phyloP scores from a whole-genome alignment of 1,140 invertebrate species.

The Drosophila sucinea region DNA sequence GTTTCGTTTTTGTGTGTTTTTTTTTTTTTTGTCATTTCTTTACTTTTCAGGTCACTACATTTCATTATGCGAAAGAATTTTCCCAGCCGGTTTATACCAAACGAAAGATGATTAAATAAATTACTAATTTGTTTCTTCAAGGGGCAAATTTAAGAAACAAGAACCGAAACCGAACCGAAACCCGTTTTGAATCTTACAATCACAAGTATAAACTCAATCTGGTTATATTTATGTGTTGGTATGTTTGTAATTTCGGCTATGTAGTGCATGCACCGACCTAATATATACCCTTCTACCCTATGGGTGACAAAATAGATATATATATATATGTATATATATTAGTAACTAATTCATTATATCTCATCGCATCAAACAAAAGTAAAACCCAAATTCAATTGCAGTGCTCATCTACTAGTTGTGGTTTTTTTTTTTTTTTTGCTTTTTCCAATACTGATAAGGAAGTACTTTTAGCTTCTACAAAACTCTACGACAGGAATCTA shows the following conservation, averaged over 20 bases:
- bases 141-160: no score
- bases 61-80: slow-evolving; percentile 51
- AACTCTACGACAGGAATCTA: slow-evolving; percentile 14
- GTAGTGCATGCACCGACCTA: neutral
- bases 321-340: neutral
- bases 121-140: no score
- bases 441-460: slow-evolving; percentile 66
- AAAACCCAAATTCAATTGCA: neutral
- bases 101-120: slow-evolving; percentile 16
- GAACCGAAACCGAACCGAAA: neutral
- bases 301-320: neutral
- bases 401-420: slow-evolving; percentile 9
- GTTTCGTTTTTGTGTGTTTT: slow-evolving; percentile 55
- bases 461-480: slow-evolving; percentile 25
- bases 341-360: neutral
- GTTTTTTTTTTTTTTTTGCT: neutral
- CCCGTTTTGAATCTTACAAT: neutral
- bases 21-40: slow-evolving; percentile 30
- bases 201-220: no score
- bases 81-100: slow-evolving; percentile 62
- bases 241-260: no score
- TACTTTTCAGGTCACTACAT: slow-evolving; percentile 71
- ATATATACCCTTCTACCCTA: neutral
- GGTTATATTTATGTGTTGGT: no score
- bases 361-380: neutral